phyloP scores from a whole-genome alignment of 1,140 invertebrate species.

The Bombus cullumanus region DNA sequence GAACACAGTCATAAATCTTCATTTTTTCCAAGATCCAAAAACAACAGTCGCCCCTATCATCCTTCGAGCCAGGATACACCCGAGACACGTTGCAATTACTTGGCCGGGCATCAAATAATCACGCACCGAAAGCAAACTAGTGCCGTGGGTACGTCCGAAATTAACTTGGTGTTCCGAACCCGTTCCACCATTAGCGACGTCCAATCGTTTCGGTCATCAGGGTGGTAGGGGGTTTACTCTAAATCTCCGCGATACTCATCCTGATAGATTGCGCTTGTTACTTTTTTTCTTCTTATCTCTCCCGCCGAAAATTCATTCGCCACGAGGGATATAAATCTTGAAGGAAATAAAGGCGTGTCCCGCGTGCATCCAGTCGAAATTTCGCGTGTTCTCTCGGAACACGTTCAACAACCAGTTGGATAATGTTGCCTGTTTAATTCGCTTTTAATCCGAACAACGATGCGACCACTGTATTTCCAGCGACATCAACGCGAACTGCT shows the following conservation, averaged over 20 bases:
- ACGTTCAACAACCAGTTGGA: neutral
- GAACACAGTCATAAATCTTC: neutral
- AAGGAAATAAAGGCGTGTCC: neutral
- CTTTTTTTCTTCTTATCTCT: neutral
- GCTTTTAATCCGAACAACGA: constrained; percentile 5
- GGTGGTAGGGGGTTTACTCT: neutral
- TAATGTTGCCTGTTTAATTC: neutral
- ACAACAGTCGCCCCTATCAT: neutral
- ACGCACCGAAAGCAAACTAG: neutral
- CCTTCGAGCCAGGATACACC: neutral
- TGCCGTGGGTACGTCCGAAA: neutral
- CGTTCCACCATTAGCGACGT: neutral
- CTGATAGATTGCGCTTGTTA: constrained; percentile 11
- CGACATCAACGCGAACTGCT: neutral
- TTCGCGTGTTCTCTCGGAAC: neutral
- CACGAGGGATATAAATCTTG: neutral
- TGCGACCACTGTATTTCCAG: neutral
- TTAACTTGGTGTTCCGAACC: neutral
- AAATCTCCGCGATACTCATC: constrained; percentile 13
- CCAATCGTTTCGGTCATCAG: neutral
- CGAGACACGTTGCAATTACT: constrained; percentile 5
- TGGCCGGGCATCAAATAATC: neutral
- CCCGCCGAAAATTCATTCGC: neutral
- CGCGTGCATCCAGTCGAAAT: neutral
- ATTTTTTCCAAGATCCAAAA: neutral